Percentiles rank a stretch among this genome's conserved stretches.
These are phyloP conservation scores for Elephas maximus DNA, from an alignment of 2,113 vertebrate species.

Conservation along the genomic window DNA sequence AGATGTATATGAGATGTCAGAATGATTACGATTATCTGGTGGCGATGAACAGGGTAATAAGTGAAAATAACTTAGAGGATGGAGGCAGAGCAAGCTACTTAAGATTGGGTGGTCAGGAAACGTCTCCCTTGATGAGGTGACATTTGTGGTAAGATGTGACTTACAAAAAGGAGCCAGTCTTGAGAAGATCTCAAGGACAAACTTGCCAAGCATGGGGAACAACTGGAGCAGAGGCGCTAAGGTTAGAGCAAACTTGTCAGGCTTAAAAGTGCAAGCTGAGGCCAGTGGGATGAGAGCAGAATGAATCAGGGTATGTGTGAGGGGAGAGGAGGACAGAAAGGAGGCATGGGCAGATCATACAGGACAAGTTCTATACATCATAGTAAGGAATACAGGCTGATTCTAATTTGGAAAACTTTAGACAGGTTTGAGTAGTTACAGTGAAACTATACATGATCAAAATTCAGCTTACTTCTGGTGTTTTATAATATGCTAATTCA, in stretches of 20 bases:
- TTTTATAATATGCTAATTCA: neutral
- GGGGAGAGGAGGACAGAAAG: accelerated
- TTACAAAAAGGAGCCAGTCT: neutral
- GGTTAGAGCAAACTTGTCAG: accelerated
- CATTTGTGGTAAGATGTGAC: neutral
- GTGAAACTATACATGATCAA: neutral
- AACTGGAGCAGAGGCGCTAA: neutral
- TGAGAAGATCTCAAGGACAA: neutral
- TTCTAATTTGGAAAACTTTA: neutral
- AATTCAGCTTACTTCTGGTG: neutral
- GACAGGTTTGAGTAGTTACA: neutral
- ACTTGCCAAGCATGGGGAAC: neutral
- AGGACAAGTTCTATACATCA: accelerated
- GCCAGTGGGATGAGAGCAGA: neutral
- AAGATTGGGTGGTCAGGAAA: neutral
- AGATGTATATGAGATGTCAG: neutral
- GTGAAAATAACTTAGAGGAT: neutral
- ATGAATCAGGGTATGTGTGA: neutral
- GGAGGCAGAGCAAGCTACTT: neutral
- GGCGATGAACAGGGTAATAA: neutral
- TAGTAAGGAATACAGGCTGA: neutral
- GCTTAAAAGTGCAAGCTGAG: neutral
- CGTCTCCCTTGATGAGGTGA: neutral
- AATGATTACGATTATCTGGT: neutral
- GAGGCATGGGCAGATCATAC: no score